Evolutionary conservation across 2,888 invertebrate species (phyloP).

Genomic region (Ferdinandea cuprea): DNA sequence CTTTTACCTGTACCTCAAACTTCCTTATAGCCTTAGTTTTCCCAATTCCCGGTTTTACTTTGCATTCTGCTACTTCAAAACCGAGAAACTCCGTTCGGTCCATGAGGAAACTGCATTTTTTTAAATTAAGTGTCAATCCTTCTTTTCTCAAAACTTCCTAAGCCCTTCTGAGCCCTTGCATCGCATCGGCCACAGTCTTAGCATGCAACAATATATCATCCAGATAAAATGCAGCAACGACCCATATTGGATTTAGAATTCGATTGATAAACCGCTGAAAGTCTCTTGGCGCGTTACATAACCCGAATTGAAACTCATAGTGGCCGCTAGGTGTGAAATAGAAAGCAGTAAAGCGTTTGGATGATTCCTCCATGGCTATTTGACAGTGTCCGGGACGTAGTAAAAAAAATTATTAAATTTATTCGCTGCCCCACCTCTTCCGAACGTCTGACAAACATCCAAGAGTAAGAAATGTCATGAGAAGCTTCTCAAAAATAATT

Average conservation of each 20-base stretch:
- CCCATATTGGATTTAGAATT: not conserved
- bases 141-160: conserved; percentile 5
- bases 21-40: not conserved
- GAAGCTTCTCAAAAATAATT: no score
- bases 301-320: conserved; percentile 15
- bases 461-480: no score
- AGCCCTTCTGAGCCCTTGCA: not conserved
- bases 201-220: conserved; percentile 6
- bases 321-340: not conserved
- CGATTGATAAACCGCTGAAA: conserved; percentile 23
- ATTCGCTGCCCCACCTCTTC: no score
- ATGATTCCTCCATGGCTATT: not conserved
- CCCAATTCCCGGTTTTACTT: not conserved
- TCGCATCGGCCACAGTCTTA: not conserved
- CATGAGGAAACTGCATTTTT: not conserved
- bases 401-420: no score
- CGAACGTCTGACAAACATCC: no score
- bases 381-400: no score
- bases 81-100: not conserved
- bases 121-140: conserved; percentile 12
- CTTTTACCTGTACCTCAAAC: not conserved
- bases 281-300: not conserved
- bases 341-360: not conserved
- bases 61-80: not conserved
- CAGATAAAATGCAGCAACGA: conserved; percentile 11